Evolutionary conservation across 2,888 invertebrate species (phyloP), one percentile per base, ranked within the genome.

Genomic region (Bugulina stolonifera): DNA sequence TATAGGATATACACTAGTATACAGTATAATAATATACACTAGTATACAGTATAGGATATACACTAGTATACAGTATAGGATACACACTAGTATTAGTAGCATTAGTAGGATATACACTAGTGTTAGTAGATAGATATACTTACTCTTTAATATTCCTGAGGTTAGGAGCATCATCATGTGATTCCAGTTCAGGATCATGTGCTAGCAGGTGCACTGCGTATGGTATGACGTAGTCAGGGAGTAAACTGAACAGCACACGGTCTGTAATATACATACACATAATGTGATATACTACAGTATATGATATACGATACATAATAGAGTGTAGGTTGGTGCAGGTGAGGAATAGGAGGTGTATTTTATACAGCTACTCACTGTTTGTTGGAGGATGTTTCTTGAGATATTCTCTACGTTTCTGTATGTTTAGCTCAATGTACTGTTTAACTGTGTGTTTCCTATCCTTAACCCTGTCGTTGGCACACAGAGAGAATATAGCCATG

Each of bases 181-280:
- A 87, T 71, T 90, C 90, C 82, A 91, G 93, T 77, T 89, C 89
- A 3, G 93, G 92, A 85, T 94, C 93, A 84, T 97, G 95, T n/a
- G 96, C 92, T 73, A 98, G 87, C 71, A 98, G 89, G 70, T 97
- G 94, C 77, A 97, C 91, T n/a, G 94, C 93, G 86, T 96, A 97
- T 76, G 95, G 93, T 81, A 98, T 87, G 91, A 95, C 94, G 84
- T 96, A 97, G 87, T 98, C 98, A 72, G 98, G 97, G 85, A 96
- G 87, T 83, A 82, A 77, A 35, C 80, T 76, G 69, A 81, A 80
- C 77, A 84, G 57, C 2, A 54, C 23, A 71, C 74, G 74, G 22
- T 73, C 73, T 76, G 25, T 23, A 55, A 71, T 23, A 71, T 18
- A 27, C 3, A 43, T 18, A 43, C 18, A 18, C 18, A 43, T 43